phyloP scores from a whole-genome alignment of 1,140 invertebrate species.

The Drusus annulatus region DNA sequence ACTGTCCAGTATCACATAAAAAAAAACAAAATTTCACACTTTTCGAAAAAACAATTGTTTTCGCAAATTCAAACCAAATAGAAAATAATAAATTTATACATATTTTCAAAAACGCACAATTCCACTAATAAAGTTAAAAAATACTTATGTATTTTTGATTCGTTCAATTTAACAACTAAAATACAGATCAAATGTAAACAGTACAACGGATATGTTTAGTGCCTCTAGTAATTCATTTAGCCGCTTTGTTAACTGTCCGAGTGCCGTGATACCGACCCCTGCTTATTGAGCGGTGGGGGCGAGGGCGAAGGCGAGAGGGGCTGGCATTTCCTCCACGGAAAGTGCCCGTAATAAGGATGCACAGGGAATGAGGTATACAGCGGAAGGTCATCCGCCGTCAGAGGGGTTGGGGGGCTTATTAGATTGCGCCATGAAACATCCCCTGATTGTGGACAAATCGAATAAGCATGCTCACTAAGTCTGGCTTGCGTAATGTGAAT shows the following conservation, averaged over 20 bases:
- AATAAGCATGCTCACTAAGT: constrained; percentile 17
- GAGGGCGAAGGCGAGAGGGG: not conserved
- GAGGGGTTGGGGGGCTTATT: constrained; percentile 12
- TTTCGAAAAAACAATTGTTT: too few species aligned
- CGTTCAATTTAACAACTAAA: too few species aligned
- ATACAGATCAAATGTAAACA: too few species aligned
- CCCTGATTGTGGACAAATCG: constrained; percentile 40
- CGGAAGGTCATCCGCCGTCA: constrained; percentile 23
- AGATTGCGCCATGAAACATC: constrained; percentile 30
- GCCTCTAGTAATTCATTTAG: not conserved
- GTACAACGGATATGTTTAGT: too few species aligned
- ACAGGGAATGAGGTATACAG: constrained; percentile 15
- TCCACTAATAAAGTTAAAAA: too few species aligned
- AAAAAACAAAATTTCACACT: too few species aligned
- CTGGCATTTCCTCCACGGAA: not conserved
- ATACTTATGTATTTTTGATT: too few species aligned
- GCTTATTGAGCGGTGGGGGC: not conserved
- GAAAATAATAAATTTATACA: too few species aligned
- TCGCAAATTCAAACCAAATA: too few species aligned
- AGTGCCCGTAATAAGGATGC: constrained; percentile 37
- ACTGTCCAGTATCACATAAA: too few species aligned
- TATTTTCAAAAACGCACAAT: too few species aligned
- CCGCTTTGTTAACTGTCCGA: constrained; percentile 26
- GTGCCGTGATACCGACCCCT: constrained; percentile 12
- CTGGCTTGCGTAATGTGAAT: constrained; percentile 2